Evolutionary conservation across 2,797 vertebrate species (phyloP).

Genomic region (Myoxocephalus aenaeus): DNA sequence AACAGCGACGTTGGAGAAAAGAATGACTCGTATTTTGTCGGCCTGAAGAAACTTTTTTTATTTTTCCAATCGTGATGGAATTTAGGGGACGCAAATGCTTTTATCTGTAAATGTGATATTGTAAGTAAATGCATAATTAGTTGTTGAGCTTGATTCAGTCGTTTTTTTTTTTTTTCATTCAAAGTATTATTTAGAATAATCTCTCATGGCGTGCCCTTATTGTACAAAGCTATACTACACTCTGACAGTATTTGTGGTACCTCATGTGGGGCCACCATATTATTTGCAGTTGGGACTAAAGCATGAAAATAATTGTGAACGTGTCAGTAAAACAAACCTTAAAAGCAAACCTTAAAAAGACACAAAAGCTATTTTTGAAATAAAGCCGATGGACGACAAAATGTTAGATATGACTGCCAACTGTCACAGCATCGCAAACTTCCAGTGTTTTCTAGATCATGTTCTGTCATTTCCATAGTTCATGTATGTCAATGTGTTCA

Average conservation of each 20-base stretch:
- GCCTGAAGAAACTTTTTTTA: slow-evolving; percentile 57
- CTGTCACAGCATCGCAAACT: slow-evolving; percentile 46
- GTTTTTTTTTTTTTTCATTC: slow-evolving; percentile 53
- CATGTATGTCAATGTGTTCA: slow-evolving; percentile 40
- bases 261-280: slow-evolving; percentile 68
- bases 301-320: slow-evolving; percentile 77
- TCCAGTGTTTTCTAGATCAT: slow-evolving; percentile 55
- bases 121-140: slow-evolving; percentile 73
- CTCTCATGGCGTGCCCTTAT: slow-evolving; percentile 72
- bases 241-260: slow-evolving; percentile 75
- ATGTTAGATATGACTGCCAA: slow-evolving; percentile 52
- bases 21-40: slow-evolving; percentile 56
- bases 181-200: slow-evolving; percentile 70
- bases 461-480: slow-evolving; percentile 41
- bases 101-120: slow-evolving; percentile 77
- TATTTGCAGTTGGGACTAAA: slow-evolving; percentile 71
- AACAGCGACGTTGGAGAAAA: slow-evolving; percentile 34
- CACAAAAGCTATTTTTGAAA: slow-evolving; percentile 46
- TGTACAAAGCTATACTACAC: slow-evolving; percentile 70
- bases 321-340: slow-evolving; percentile 56
- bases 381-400: slow-evolving; percentile 56
- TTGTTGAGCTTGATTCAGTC: slow-evolving; percentile 70
- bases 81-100: slow-evolving; percentile 71
- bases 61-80: slow-evolving; percentile 69
- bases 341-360: slow-evolving; percentile 45